phyloP scores from a whole-genome alignment of 1,140 invertebrate genomes.

The Conus ventricosus region DNA sequence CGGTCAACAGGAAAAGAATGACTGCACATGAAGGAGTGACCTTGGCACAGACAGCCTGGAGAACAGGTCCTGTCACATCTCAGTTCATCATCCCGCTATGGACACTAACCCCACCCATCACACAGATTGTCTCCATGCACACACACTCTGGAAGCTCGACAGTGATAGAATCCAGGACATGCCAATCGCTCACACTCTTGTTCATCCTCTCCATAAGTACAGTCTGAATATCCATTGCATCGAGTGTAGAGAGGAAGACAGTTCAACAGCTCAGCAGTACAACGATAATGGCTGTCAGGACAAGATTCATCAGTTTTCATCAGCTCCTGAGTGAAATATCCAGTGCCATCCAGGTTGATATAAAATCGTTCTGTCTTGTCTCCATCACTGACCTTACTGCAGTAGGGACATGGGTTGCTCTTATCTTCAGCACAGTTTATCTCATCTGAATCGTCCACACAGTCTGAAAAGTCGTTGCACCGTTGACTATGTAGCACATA shows the following conservation, averaged over 20 bases:
- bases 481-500: neutral
- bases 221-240: neutral
- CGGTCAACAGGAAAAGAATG: neutral
- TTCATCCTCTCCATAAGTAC: neutral
- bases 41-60: neutral
- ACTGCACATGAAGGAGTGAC: neutral
- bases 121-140: conserved; percentile 25
- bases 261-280: neutral
- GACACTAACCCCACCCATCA: conserved; percentile 30
- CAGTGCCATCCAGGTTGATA: neutral
- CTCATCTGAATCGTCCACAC: conserved; percentile 8
- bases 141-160: conserved; percentile 8
- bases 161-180: neutral
- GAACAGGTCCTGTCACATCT: neutral
- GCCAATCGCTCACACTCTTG: neutral
- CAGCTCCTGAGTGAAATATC: neutral
- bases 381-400: neutral
- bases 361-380: neutral
- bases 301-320: neutral
- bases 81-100: conserved; percentile 17
- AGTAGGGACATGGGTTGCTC: neutral
- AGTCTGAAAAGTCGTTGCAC: neutral
- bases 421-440: neutral
- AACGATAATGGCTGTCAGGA: conserved; percentile 16
- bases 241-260: neutral